Percentiles rank a stretch among this genome's conserved stretches.
Conservation (phyloP, 2,797 vertebrate genomes). For the Siniperca undulata region DNA sequence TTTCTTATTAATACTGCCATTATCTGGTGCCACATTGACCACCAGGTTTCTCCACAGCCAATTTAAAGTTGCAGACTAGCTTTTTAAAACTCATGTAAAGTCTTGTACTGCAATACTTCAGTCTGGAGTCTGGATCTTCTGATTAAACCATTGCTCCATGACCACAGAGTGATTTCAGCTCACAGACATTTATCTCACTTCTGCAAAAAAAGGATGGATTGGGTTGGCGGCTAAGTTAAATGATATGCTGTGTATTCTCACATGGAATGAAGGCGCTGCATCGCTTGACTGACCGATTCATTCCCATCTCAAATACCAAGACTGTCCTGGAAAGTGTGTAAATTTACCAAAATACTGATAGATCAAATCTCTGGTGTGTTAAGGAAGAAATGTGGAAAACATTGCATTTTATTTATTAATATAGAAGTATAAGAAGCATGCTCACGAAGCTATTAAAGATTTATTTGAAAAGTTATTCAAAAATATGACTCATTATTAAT, state of each 20-base stretch:
- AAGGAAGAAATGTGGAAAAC: conserved; percentile 10
- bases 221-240: conserved; percentile 32
- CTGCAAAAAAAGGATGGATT: conserved; percentile 20
- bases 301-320: conserved; percentile 23
- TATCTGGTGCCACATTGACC: conserved; percentile 57
- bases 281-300: conserved; percentile 40
- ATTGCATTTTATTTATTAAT: conserved; percentile 14
- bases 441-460: not conserved
- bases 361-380: conserved; percentile 18
- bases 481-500: conserved; percentile 22
- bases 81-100: conserved; percentile 46
- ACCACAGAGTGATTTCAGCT: conserved; percentile 40
- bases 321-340: not conserved
- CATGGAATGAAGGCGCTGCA: conserved; percentile 8
- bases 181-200: conserved; percentile 36
- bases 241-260: conserved; percentile 42
- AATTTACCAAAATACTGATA: not conserved
- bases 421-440: not conserved
- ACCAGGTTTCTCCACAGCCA: conserved; percentile 45
- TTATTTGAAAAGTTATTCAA: conserved; percentile 19
- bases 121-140: conserved; percentile 19
- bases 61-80: conserved; percentile 62
- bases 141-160: conserved; percentile 51
- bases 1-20: conserved; percentile 60
- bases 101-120: conserved; percentile 10